Base-by-base conservation (phyloP, 2,113 vertebrate species). In the Corydoras maculifer region DNA sequence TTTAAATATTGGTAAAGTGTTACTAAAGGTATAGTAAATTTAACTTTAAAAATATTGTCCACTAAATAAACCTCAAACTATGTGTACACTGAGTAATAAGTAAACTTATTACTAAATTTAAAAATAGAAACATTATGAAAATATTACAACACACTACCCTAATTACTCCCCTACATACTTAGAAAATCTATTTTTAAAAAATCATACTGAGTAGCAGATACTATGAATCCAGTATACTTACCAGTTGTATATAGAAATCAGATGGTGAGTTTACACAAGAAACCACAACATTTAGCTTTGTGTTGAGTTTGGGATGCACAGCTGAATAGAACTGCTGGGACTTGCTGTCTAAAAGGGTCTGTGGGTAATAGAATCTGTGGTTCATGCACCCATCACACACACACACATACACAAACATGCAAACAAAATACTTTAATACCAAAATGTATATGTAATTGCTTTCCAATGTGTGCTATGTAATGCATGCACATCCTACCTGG, bases 241-340 rank as follows among this genome's bases (percentile, higher is more conserved):
- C 94, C 89, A 93, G 72, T 43, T 92, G 87, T 77, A 98, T 84
- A 78, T 92, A 95, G 86, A 98, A 98, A 86, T 98, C 92, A 61
- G 85, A 79, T 2, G 93, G 94, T 71, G 75, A 90, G 77, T 90
- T 92, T 74, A 94, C 81, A 67, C 95, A 88, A 67, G 89, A 90
- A 82, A 97, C 89, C 65, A 91, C 76, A 58, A 90, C 90, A 7
- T 65, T 79, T 57, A 91, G 35, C 67, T 90, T 84, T 18, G 75
- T 80, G 73, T 82, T 82, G 78, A 85, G 76, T 58, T 77, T 74
- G 51, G 93, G 94, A 69, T 84, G 81, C 69, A 89, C 32, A 12
- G 93, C 88, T 30, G 87, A 85, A 72, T 83, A 86, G 75, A 91
- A 95, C 9, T 49, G 72, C 31, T 90, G 79, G 0, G 87, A 2